Evolutionary conservation across 1,140 invertebrate species (phyloP), one percentile per base, ranked within the genome.

Genomic region (Hyles euphorbiae): DNA sequence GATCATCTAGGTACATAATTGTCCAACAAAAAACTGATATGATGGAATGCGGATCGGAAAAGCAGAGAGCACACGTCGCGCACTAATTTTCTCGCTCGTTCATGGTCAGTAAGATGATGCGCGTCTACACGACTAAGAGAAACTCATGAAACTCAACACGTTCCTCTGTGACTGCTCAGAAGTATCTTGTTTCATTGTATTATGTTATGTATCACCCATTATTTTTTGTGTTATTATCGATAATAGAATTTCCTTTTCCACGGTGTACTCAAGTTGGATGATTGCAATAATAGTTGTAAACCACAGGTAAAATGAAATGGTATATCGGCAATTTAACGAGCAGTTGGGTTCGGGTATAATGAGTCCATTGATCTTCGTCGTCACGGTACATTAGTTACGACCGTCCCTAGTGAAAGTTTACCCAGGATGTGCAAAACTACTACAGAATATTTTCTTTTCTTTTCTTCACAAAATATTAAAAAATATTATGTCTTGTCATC

Each of bases 41-140:
- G 60, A 72, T 70, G 75, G 85, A 83, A 88, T 88, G 85, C 85
- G 85, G 85, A 88, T 87, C 76, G 74, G 71, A 76, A 76, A 78
- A 71, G 59, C 61, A 72, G 67, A 62, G 62, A 60, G 48, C 68
- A 69, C 69, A 67, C 76, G 79, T 86, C 78, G 68, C 77, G 83
- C 79, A 85, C 82, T 81, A 79, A 81, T 86, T 88, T 87, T 69
- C 66, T 81, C 75, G 72, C 64, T 65, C 70, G 60, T 61, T 76
- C 66, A 77, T 76, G 68, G 74, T 67, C 70, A 78, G 73, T 79
- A 80, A 79, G 70, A 78, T 77, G 71, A 83, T 69, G 67, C 65
- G 68, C 70, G 68, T 63, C 62, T 62, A 59, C 64, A 65, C 58
- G 63, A 61, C 53, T 61, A 52, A 65, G 80, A 76, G 84, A 84